phyloP scores from a whole-genome alignment of 2,888 invertebrate species.

The Agriotes lineatus region DNA sequence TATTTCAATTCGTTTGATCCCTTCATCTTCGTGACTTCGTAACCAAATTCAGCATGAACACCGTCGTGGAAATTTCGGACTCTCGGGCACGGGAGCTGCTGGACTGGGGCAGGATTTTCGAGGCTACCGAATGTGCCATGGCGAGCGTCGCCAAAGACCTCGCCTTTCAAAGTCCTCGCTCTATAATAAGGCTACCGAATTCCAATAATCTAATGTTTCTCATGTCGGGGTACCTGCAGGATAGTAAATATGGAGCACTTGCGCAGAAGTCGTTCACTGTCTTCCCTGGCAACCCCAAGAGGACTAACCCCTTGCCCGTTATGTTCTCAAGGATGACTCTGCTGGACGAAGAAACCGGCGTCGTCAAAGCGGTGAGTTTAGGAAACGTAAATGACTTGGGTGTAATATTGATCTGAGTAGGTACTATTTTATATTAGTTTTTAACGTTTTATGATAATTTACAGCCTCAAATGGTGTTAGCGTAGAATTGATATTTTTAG shows the following conservation, averaged over 20 bases:
- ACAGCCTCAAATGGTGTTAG: no score
- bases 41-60: no score
- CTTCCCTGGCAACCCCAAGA: conserved; percentile 61
- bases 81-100: conserved; percentile 60
- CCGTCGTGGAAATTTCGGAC: no score
- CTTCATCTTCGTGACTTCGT: no score
- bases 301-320: no score
- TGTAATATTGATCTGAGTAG: no score
- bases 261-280: conserved; percentile 68
- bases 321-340: no score
- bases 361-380: conserved; percentile 63
- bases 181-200: conserved; percentile 52
- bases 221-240: conserved; percentile 67
- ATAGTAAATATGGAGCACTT: conserved; percentile 54
- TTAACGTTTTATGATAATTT: no score
- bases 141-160: conserved; percentile 55
- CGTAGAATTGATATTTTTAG: no score
- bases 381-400: no score
- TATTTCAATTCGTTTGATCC: no score
- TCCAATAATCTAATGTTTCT: conserved; percentile 57
- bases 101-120: conserved; percentile 62
- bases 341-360: conserved; percentile 65
- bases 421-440: no score
- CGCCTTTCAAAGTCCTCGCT: conserved; percentile 61
- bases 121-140: conserved; percentile 64